A percentile compares a stretch with the other conserved stretches of the same genome.
Conservation (phyloP, 2,888 invertebrate genomes). For the Lacanobia oleracea region DNA sequence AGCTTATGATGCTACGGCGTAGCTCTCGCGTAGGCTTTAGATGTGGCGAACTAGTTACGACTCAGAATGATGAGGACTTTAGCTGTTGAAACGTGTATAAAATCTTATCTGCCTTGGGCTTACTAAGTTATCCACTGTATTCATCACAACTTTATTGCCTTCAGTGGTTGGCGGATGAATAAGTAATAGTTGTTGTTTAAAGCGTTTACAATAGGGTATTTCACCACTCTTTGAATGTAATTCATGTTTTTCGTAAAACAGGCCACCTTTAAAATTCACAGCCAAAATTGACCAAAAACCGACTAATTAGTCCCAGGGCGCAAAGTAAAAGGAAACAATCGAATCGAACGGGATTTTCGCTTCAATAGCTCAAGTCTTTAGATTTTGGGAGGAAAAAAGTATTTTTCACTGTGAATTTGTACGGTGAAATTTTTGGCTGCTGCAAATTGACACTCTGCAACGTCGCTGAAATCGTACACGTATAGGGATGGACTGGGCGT, state of each 20-base stretch:
- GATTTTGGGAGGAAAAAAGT: neutral
- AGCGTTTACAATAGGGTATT: no score
- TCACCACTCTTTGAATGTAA: neutral
- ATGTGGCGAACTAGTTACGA: no score
- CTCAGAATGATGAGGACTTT: no score
- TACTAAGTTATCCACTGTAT: no score
- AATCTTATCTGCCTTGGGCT: no score
- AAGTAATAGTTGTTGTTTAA: no score
- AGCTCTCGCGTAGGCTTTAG: no score
- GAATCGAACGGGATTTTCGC: constrained; percentile 36
- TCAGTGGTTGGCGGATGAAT: no score
- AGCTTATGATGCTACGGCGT: no score
- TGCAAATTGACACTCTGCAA: constrained; percentile 6
- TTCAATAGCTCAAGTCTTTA: constrained; percentile 2
- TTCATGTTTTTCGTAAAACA: neutral
- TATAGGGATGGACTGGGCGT: neutral
- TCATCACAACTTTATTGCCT: no score
- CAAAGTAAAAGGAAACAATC: constrained; percentile 32
- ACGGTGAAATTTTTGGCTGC: constrained; percentile 12
- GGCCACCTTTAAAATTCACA: neutral
- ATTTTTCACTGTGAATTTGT: neutral
- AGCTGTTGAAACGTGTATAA: no score
- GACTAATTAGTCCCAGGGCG: constrained; percentile 26
- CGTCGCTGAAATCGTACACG: neutral
- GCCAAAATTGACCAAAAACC: constrained; percentile 5